Evolutionary conservation across 2,797 vertebrate species (phyloP).

Genomic region (Atherinosoma microstoma): DNA sequence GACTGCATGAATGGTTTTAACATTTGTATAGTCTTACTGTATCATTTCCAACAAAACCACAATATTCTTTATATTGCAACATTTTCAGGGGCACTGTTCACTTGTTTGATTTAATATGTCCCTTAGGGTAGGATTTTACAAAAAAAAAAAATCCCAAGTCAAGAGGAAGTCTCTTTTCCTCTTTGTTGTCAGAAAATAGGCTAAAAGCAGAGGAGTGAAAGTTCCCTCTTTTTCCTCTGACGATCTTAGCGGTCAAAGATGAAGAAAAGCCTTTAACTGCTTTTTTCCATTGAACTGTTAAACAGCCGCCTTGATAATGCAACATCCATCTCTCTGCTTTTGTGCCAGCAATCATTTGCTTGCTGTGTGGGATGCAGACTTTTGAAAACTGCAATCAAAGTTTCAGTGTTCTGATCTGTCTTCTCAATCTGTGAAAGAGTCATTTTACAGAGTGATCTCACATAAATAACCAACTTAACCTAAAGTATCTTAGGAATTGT

Average conservation of each 20-base stretch:
- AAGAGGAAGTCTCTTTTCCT: slow-evolving; percentile 55
- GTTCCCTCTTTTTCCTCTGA: slow-evolving; percentile 42
- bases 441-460: not conserved
- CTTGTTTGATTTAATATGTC: slow-evolving; percentile 47
- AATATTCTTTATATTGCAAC: slow-evolving; percentile 52
- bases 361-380: slow-evolving; percentile 70
- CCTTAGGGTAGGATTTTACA: slow-evolving; percentile 39
- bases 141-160: slow-evolving; percentile 20
- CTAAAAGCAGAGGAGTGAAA: slow-evolving; percentile 50
- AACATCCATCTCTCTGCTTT: slow-evolving; percentile 48
- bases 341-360: slow-evolving; percentile 49
- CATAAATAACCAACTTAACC: not conserved
- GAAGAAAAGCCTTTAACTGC: slow-evolving; percentile 66
- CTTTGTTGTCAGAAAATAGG: slow-evolving; percentile 40
- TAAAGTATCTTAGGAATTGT: not conserved
- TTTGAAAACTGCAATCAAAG: slow-evolving; percentile 40
- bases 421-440: slow-evolving; percentile 17
- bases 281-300: slow-evolving; percentile 78
- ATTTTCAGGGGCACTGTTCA: slow-evolving; percentile 37
- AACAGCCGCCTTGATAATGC: slow-evolving; percentile 67
- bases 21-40: slow-evolving; percentile 46
- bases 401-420: slow-evolving; percentile 51
- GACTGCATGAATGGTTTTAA: slow-evolving; percentile 56
- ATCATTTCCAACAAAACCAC: slow-evolving; percentile 51
- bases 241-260: slow-evolving; percentile 53